Evolutionary conservation across 2,888 invertebrate genomes (phyloP).

Genomic region (Coremacera marginata): DNA sequence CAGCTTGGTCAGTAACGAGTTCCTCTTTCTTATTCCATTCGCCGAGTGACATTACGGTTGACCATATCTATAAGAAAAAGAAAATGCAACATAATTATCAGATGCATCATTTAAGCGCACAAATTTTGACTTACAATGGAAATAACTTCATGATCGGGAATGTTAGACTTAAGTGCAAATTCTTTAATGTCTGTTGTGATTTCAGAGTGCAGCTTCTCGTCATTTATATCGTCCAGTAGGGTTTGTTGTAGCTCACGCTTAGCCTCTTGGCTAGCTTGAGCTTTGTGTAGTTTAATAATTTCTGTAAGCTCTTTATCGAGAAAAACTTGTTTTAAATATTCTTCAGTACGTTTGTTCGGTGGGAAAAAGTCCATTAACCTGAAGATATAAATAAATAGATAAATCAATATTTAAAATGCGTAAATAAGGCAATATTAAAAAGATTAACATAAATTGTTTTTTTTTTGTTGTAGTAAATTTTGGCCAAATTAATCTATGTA

Average conservation of each 20-base stretch:
- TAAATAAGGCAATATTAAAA: too few species aligned
- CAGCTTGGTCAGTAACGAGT: slow-evolving; percentile 93
- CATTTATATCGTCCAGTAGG: slow-evolving; percentile 87
- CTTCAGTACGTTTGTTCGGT: slow-evolving; percentile 91
- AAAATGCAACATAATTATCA: not conserved
- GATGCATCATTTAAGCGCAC: too few species aligned
- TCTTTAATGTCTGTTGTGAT: slow-evolving; percentile 88
- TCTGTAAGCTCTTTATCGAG: slow-evolving; percentile 84
- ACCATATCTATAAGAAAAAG: slow-evolving; percentile 80
- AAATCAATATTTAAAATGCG: too few species aligned
- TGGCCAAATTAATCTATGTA: slow-evolving; percentile 40
- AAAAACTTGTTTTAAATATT: slow-evolving; percentile 85
- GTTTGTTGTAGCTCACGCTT: slow-evolving; percentile 84
- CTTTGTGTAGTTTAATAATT: slow-evolving; percentile 84
- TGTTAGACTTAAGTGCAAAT: slow-evolving; percentile 83
- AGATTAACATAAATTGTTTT: not conserved
- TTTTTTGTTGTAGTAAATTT: slow-evolving; percentile 36
- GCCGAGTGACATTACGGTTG: slow-evolving; percentile 92
- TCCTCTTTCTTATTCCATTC: slow-evolving; percentile 99
- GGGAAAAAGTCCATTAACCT: slow-evolving; percentile 95
- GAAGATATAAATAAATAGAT: slow-evolving; percentile 40
- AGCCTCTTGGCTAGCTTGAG: slow-evolving; percentile 86
- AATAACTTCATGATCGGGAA: slow-evolving; percentile 92
- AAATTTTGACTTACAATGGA: slow-evolving; percentile 75
- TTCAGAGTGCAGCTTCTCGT: slow-evolving; percentile 88